Evolutionary conservation across 2,888 invertebrate species (phyloP).

Genomic region (Ligdia adustata): DNA sequence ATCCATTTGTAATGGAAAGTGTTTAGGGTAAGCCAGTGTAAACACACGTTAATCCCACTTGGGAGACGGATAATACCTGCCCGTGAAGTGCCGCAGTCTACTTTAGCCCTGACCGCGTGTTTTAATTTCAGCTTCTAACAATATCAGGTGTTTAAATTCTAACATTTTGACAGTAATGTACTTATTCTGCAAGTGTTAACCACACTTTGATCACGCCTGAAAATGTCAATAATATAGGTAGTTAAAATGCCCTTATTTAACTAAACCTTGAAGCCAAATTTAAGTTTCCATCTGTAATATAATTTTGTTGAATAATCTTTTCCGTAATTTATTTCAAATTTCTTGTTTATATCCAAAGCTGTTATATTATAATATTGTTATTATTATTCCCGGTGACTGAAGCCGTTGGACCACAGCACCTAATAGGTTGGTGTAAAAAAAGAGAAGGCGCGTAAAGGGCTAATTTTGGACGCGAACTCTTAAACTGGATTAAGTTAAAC

Average conservation of each 20-base stretch:
- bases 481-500: constrained; percentile 19
- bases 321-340: too few species aligned
- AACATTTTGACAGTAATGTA: too few species aligned
- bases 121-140: background rate
- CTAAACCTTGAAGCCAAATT: too few species aligned
- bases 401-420: constrained; percentile 29
- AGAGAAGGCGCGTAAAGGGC: constrained; percentile 23
- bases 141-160: too few species aligned
- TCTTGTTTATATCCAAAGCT: constrained; percentile 32
- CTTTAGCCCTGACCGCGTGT: constrained; percentile 11
- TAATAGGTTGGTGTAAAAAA: constrained; percentile 37
- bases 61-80: constrained; percentile 31
- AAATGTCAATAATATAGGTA: too few species aligned
- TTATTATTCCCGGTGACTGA: constrained; percentile 32
- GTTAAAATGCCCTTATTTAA: too few species aligned
- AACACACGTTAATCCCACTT: constrained; percentile 45
- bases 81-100: too few species aligned
- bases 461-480: constrained; percentile 27
- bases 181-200: too few species aligned
- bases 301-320: too few species aligned
- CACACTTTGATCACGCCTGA: too few species aligned
- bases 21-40: constrained; percentile 39
- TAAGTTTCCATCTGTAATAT: too few species aligned
- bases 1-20: constrained; percentile 40
- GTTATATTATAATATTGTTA: too few species aligned